A percentile compares a stretch with the other conserved stretches of the same genome.
Evolutionary conservation across 2,113 vertebrate species (phyloP).

Genomic region (Indri indri): DNA sequence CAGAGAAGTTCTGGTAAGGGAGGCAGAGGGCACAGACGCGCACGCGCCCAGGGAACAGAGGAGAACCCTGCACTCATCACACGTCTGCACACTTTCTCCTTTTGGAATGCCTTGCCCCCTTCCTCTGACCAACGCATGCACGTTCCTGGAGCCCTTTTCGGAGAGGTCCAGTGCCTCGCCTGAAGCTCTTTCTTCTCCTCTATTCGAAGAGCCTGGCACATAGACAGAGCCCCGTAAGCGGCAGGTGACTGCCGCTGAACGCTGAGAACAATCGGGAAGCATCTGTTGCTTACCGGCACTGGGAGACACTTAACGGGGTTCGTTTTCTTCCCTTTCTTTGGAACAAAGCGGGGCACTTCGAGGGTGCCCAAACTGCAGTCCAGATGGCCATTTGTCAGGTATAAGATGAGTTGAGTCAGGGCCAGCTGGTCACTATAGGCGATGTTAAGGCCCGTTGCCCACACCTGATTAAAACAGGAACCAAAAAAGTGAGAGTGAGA

Average conservation of each 20-base stretch:
- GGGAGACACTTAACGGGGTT: rapidly evolving
- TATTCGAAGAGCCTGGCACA: background rate
- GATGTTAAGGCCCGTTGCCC: conserved; percentile 92
- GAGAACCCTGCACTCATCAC: background rate
- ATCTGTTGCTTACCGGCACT: conserved; percentile 41
- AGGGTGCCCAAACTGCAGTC: conserved; percentile 83
- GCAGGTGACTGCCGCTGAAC: background rate
- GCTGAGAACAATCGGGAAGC: background rate
- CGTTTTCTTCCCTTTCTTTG: background rate
- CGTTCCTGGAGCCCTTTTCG: background rate
- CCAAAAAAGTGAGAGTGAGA: background rate
- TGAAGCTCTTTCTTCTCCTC: background rate
- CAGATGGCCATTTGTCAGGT: conserved; percentile 89
- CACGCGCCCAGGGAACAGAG: background rate
- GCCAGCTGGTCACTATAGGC: conserved; percentile 94
- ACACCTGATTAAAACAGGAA: conserved; percentile 86
- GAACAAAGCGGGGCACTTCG: conserved; percentile 54
- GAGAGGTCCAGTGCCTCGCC: background rate
- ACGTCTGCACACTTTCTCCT: background rate
- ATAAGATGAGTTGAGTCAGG: conserved; percentile 91
- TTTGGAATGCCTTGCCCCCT: background rate
- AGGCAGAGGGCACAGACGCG: background rate
- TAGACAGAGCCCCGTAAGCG: background rate
- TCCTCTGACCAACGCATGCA: background rate
- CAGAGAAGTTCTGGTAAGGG: background rate